A percentile compares a stretch with the other conserved stretches of the same genome.
Conservation (phyloP, 1,140 invertebrate genomes). For the Spodoptera litura region DNA sequence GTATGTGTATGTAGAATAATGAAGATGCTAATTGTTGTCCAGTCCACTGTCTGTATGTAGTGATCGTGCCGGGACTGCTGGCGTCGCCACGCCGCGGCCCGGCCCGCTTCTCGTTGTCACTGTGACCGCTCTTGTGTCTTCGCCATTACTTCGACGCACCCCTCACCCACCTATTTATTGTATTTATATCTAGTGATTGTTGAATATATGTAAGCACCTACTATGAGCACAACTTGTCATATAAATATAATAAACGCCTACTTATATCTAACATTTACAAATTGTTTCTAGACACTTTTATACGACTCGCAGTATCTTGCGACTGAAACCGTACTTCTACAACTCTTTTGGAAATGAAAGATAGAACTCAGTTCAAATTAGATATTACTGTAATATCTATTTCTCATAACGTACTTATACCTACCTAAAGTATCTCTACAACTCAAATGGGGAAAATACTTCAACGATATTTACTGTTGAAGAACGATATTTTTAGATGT, state of each 20-base stretch:
- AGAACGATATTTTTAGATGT: constrained; percentile 83
- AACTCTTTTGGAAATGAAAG: constrained; percentile 51
- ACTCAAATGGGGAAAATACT: constrained; percentile 63
- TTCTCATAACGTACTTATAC: constrained; percentile 54
- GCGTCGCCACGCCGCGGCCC: neutral
- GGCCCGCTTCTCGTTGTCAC: constrained; percentile 44
- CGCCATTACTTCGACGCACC: constrained; percentile 57
- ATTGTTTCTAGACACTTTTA: constrained; percentile 65
- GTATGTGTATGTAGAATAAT: constrained; percentile 67
- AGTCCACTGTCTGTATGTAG: constrained; percentile 46
- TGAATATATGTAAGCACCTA: constrained; percentile 66
- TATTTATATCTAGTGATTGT: constrained; percentile 65
- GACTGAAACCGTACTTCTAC: constrained; percentile 52
- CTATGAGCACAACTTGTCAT: constrained; percentile 66
- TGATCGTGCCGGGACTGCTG: constrained; percentile 10
- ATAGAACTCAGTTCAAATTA: constrained; percentile 61
- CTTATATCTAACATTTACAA: constrained; percentile 53
- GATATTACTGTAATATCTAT: constrained; percentile 59
- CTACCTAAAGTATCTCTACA: constrained; percentile 51
- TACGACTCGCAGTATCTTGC: constrained; percentile 53
- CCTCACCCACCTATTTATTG: constrained; percentile 56
- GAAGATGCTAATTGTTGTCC: constrained; percentile 62
- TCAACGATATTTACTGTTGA: constrained; percentile 70
- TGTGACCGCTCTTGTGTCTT: constrained; percentile 49
- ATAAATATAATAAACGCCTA: constrained; percentile 49